Evolutionary conservation across 2,797 vertebrate genomes (phyloP), one percentile per base, ranked within the genome.

Genomic region (Gymnothorax reevesii): DNA sequence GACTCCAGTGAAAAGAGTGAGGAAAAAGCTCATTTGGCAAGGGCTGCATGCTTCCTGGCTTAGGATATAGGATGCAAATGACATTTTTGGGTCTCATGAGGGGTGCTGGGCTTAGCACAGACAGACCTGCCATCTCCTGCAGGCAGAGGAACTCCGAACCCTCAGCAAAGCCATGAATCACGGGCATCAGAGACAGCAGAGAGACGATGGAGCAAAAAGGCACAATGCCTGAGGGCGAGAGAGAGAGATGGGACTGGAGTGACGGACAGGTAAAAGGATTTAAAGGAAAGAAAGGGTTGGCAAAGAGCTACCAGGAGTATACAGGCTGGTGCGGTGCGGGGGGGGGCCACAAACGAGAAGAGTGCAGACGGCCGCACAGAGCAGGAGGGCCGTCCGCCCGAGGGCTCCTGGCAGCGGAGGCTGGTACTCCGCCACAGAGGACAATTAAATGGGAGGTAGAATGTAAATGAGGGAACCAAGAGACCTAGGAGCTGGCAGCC

Each of bases 21-120:
- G 62, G 62, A 6, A 66, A 64, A 64, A n/a, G n/a, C 75, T 79
- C 75, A 54, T 54, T 49, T 79, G 49, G 42, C 75, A 54, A 79
- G 2, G 49, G 7, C 75, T 54, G 52, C 42, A 79, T 17, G 75
- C 75, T 54, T 54, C 15, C 49, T 79, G 75, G 49, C 49, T 79
- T 86, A 91, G 89, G 89, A 85, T 64, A 87, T 42, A 64, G 86
- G 54, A 83, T 33, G 84, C 79, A 82, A 82, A 87, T 87, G 89
- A 85, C 90, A 88, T 88, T 83, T 86, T 9, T 80, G 54, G 82
- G 85, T 57, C 83, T 27, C 75, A 83, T 86, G 82, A 84, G 84
- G 79, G 75, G 71, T 84, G 80, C 73, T 83, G 83, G 86, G 80
- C 82, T 55, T 82, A 86, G 88, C 86, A 87, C 87, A 86, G 88